Evolutionary conservation across 2,888 invertebrate genomes (phyloP), one percentile per base, ranked within the genome.

Genomic region (Sylvicola cinctus): DNA sequence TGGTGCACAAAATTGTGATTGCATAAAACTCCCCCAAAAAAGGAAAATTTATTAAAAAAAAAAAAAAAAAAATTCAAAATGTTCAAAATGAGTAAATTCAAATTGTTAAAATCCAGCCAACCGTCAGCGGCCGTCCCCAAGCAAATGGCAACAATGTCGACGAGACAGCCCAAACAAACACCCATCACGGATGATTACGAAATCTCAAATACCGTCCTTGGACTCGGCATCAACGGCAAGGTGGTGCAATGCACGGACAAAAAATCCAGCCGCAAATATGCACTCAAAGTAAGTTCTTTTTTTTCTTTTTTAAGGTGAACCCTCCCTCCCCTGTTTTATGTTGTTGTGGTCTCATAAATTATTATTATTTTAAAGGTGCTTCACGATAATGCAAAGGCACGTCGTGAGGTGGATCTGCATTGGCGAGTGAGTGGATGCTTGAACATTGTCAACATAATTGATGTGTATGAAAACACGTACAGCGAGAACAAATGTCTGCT

Each of bases 211-310:
- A 84, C 77, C 40, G 93, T 96, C 29, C 69, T 98, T 39, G 96
- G 96, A 30, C 70, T 95, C 40, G 96, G 96, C 10, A 95, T 98
- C 45, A 98, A 95, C 61, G 96, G 96, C 41, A 96, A 96, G 71
- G 96, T 98, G 35, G 81, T 98, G 13, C 85, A 95, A 62, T 96
- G 95, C 61, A 78, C 72, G 49, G 70, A 74, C 40, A 80, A 77
- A 46, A 62, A 63, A 32, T 76, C 72, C 1, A 73, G 76, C 31
- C 65, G 73, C 43, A 87, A 87, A 55, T 85, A 73, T 50, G 96
- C 96, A 0, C 58, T 98, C 36, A 98, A 98, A 70, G 90, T 90
- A 55, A 51, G 37, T 7, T 8, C 14, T 8, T 28, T 7, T n/a
- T 7, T n/a, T n/a, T n/a, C n/a, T n/a, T n/a, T n/a, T n/a, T n/a